Base-by-base conservation (phyloP, 2,797 vertebrate genomes). In the Diplodus sargus region DNA sequence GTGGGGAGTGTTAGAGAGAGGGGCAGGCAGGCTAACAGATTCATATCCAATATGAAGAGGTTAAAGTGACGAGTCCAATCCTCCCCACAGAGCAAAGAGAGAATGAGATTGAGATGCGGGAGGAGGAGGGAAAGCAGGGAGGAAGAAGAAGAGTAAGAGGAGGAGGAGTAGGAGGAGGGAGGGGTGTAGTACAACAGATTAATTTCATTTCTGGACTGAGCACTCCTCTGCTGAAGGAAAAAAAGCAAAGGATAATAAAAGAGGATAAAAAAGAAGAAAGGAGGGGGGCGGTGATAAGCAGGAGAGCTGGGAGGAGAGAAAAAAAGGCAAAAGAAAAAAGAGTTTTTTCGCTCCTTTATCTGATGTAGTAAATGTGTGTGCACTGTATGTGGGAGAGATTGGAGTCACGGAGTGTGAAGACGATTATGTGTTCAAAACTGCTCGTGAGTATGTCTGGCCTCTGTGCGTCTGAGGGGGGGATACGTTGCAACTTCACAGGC, bases 41-140 rank as follows among this genome's bases (percentile, higher is more conserved):
- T 94, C 91, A 91, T 92, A 92, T 91, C 90, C 93, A 93, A 91
- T 92, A 92, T 89, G 87, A 90, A 91, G 91, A 92, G 92, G 90
- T 93, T 92, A 92, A 91, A 91, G 89, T 89, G 91, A 93, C 83
- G 90, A 91, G 88, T 89, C 82, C 88, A 89, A 89, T 88, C 90
- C 89, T 90, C 82, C 90, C 90, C 63, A 84, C 89, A 87, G 87
- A 91, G 90, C 88, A 87, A 82, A 88, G 85, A 86, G 76, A 91
- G 89, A 87, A 85, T 86, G 90, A 92, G 87, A 90, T 84, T 81
- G 91, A 91, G 90, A 89, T 83, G 84, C 70, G 13, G 76, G 57
- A 74, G 70, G 79, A 82, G 56, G 74, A 81, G 61, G 73, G 59
- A 48, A 48, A 78, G 75, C n/a, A 52, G 49, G 64, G 70, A 73